A percentile compares a stretch with the other conserved stretches of the same genome.
Evolutionary conservation across 2,888 invertebrate genomes (phyloP).

Genomic region (Geotrupes spiniger): DNA sequence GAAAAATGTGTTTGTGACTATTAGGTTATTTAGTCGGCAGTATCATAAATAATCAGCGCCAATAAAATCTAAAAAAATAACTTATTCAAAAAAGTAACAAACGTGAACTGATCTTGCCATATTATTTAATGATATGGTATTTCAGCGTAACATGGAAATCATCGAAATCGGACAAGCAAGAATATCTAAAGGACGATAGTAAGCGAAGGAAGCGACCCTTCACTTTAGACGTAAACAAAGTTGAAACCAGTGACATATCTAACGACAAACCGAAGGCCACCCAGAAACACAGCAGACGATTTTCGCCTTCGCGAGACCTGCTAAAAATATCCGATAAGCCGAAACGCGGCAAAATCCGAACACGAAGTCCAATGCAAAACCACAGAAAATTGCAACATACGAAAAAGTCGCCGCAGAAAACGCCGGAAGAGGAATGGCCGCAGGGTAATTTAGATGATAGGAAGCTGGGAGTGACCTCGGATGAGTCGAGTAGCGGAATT

Average conservation of each 20-base stretch:
- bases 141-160: conserved; percentile 52
- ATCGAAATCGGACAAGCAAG: conserved; percentile 40
- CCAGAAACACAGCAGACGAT: conserved; percentile 26
- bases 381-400: conserved; percentile 40
- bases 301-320: conserved; percentile 37
- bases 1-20: too few species aligned
- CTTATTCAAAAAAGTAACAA: too few species aligned
- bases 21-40: too few species aligned
- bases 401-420: conserved; percentile 38
- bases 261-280: conserved; percentile 27
- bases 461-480: conserved; percentile 42
- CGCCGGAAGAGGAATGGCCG: conserved; percentile 37
- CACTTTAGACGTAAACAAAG: conserved; percentile 69
- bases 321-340: conserved; percentile 40
- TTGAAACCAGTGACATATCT: conserved; percentile 41
- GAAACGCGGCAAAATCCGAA: conserved; percentile 46
- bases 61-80: too few species aligned
- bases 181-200: conserved; percentile 67
- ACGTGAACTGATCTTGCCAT: too few species aligned
- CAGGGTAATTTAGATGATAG: conserved; percentile 16
- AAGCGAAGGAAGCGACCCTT: conserved; percentile 71
- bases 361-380: conserved; percentile 45
- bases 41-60: too few species aligned
- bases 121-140: too few species aligned
- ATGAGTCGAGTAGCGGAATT: conserved; percentile 51